phyloP scores from a whole-genome alignment of 2,888 invertebrate genomes.

The Monoplex corrugatus region DNA sequence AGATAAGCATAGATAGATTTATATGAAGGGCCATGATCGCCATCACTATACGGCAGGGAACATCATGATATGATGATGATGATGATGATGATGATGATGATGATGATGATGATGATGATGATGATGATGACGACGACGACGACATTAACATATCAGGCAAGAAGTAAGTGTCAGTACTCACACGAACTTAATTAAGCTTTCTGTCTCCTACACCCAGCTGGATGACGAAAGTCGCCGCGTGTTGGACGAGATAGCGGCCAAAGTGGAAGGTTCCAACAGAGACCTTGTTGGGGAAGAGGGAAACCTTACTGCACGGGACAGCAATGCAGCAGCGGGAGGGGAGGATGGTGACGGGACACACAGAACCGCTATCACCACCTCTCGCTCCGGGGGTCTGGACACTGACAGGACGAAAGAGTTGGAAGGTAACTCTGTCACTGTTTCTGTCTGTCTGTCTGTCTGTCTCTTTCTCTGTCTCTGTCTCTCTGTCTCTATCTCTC shows the following conservation, averaged over 20 bases:
- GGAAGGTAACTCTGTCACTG: not conserved
- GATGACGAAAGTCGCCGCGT: conserved; percentile 33
- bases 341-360: not conserved
- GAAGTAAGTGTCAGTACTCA: too few relatives aligned
- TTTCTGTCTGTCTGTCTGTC: not conserved
- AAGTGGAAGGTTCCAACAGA: conserved; percentile 30
- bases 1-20: too few relatives aligned
- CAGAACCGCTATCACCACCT: not conserved
- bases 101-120: too few relatives aligned
- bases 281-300: not conserved
- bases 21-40: too few relatives aligned
- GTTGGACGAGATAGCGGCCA: conserved; percentile 42
- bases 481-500: too few relatives aligned
- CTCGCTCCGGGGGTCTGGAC: not conserved
- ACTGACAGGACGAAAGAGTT: conserved; percentile 18
- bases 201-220: not conserved
- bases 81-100: too few relatives aligned
- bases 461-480: not conserved
- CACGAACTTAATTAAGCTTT: too few relatives aligned
- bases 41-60: too few relatives aligned
- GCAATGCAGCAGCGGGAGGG: not conserved
- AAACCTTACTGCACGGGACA: not conserved
- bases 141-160: too few relatives aligned
- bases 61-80: too few relatives aligned
- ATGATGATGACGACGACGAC: too few relatives aligned